Base-by-base conservation (phyloP, 2,797 vertebrate species). In the Phalloptychus januarius region DNA sequence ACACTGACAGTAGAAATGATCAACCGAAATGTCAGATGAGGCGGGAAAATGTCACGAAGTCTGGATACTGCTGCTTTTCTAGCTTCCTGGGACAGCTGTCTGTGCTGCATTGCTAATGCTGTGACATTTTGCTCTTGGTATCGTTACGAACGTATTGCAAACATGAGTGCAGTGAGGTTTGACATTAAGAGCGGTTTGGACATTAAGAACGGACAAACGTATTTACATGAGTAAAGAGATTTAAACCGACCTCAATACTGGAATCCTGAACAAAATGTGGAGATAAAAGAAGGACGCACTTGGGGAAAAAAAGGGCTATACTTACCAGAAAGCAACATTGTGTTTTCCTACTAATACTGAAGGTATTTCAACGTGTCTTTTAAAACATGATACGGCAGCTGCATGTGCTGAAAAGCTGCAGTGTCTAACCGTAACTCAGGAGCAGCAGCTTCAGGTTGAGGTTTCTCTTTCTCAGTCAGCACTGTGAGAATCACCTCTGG, bases 391-490 rank as follows among this genome's bases (percentile, higher is more conserved):
- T 38, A n/a, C 7, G 33, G 54, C 33, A 45, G 18, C 5, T 45
- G 48, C 6, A 15, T 16, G 45, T 48, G 44, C 3, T 25, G 28
- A 25, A 63, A 44, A 65, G 23, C 74, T 1, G 25, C 38, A 25
- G 16, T 20, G 12, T 31, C n/a, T 46, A n/a, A 42, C 18, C 33
- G 33, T 67, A 25, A 40, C 23, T 2, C 36, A 61, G 28, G 0
- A 31, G 44, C 52, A 33, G 1, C 45, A 13, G 13, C 40, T 63
- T 74, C 0, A 4, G n/a, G 11, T 16, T 52, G 78, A 75, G 46
- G 79, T 81, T 79, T 83, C 63, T 79, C 38, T 46, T 75, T 86
- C 50, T 52, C 79, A 74, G 52, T 61, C 33, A 50, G 31, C 69
- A 36, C 45, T 40, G 42, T 81, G 76, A 79, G 52, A 85, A 65